These are phyloP conservation scores for Polylopha cassiicola DNA, from an alignment of 2,888 invertebrate species.

Conservation along the genomic window DNA sequence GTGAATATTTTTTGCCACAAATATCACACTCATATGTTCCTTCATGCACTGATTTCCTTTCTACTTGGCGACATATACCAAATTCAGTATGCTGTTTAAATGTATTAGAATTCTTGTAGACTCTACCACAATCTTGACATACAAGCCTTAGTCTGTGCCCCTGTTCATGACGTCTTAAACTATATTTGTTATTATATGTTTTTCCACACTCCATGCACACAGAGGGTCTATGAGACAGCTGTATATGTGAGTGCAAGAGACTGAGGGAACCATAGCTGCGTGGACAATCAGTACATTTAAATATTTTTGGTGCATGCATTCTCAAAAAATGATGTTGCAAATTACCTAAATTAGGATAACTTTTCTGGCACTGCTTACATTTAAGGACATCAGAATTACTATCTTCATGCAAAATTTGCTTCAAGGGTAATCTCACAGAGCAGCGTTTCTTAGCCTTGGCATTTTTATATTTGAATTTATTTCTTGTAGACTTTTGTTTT, in stretches of 20 bases:
- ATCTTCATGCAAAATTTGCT: constrained; percentile 15
- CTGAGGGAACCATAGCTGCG: constrained; percentile 30
- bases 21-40: constrained; percentile 33
- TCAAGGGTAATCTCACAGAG: constrained; percentile 5
- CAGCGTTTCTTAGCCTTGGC: constrained; percentile 4
- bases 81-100: constrained; percentile 33
- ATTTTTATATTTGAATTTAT: background rate
- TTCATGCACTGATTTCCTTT: constrained; percentile 25
- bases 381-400: constrained; percentile 19
- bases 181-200: constrained; percentile 29
- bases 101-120: constrained; percentile 32
- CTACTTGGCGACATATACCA: constrained; percentile 28
- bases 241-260: constrained; percentile 32
- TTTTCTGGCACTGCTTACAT: constrained; percentile 34
- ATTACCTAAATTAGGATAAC: constrained; percentile 25
- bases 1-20: constrained; percentile 36
- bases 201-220: constrained; percentile 42
- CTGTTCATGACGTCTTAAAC: constrained; percentile 33
- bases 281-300: constrained; percentile 34
- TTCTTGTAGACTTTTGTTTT: background rate
- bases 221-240: constrained; percentile 26
- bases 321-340: constrained; percentile 33
- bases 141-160: constrained; percentile 28
- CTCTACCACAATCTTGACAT: constrained; percentile 39
- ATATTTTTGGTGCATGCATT: constrained; percentile 37